Evolutionary conservation across 2,797 vertebrate species (phyloP).

Genomic region (Poeciliopsis turneri): DNA sequence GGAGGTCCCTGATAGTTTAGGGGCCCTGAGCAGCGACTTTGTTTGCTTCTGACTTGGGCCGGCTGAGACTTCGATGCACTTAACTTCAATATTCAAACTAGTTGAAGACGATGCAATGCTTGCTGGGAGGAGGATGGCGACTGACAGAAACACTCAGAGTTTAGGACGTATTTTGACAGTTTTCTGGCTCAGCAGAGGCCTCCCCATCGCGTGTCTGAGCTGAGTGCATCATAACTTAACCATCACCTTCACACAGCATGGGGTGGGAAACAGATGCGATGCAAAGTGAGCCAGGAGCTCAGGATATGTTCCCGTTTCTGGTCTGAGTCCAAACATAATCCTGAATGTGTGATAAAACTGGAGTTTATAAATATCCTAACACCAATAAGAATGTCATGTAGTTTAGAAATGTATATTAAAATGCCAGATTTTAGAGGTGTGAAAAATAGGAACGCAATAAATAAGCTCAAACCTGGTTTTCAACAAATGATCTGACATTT

Average conservation of each 20-base stretch:
- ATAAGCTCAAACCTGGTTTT: background rate
- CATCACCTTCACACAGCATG: slow-evolving; percentile 61
- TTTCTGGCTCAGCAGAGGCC: slow-evolving; percentile 69
- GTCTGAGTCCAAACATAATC: background rate
- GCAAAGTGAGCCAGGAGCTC: slow-evolving; percentile 24
- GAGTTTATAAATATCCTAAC: background rate
- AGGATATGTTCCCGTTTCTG: slow-evolving; percentile 10
- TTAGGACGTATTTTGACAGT: slow-evolving; percentile 73
- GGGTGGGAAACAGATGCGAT: slow-evolving; percentile 45
- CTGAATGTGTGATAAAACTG: background rate
- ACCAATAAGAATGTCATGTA: background rate
- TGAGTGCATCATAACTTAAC: slow-evolving; percentile 73
- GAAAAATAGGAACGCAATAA: background rate
- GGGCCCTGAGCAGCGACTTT: background rate
- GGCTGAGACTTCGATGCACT: slow-evolving; percentile 22
- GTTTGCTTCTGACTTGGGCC: background rate
- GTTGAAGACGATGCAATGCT: slow-evolving; percentile 44
- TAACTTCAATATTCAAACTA: slow-evolving; percentile 54
- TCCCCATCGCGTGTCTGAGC: slow-evolving; percentile 64
- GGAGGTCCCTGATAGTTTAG: background rate
- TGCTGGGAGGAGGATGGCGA: slow-evolving; percentile 28
- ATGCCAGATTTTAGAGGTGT: background rate
- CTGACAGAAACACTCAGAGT: slow-evolving; percentile 48
- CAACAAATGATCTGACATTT: background rate
- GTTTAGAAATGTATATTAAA: background rate